phyloP scores from a whole-genome alignment of 2,113 vertebrate species.

The Percopsis transmontana region DNA sequence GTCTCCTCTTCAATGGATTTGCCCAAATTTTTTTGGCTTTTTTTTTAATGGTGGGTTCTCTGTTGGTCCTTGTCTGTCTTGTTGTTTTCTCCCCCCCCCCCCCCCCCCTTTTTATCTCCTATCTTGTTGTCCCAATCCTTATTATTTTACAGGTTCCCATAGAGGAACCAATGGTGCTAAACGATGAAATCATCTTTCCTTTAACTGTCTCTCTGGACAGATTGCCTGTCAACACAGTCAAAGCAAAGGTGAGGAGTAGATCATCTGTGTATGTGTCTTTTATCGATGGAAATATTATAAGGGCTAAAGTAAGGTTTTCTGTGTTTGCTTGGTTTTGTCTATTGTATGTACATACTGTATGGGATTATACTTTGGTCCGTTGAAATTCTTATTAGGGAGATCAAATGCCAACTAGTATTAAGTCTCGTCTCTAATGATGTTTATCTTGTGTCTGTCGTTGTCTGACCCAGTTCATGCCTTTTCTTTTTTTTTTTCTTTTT shows the following conservation, averaged over 20 bases:
- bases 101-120: background rate
- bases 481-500: no score
- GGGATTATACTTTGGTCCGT: no score
- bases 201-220: slow-evolving; percentile 85
- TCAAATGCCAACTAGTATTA: no score
- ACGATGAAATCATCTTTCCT: slow-evolving; percentile 87
- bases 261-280: background rate
- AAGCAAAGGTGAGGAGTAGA: slow-evolving; percentile 83
- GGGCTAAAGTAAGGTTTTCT: no score
- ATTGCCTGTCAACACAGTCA: slow-evolving; percentile 83
- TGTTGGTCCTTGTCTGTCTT: background rate
- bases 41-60: no score
- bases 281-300: background rate
- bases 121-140: slow-evolving; percentile 2
- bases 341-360: background rate
- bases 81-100: background rate
- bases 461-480: no score
- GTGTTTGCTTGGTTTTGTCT: background rate
- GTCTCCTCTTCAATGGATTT: background rate
- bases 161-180: slow-evolving; percentile 82
- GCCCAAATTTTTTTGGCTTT: no score
- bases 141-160: slow-evolving; percentile 66
- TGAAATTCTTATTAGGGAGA: no score
- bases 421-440: no score
- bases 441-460: no score